A percentile compares a stretch with the other conserved stretches of the same genome.
Conservation (phyloP, 30 jellyfish, hydroid and myxozoan genomes). For the Hydra vulgaris region DNA sequence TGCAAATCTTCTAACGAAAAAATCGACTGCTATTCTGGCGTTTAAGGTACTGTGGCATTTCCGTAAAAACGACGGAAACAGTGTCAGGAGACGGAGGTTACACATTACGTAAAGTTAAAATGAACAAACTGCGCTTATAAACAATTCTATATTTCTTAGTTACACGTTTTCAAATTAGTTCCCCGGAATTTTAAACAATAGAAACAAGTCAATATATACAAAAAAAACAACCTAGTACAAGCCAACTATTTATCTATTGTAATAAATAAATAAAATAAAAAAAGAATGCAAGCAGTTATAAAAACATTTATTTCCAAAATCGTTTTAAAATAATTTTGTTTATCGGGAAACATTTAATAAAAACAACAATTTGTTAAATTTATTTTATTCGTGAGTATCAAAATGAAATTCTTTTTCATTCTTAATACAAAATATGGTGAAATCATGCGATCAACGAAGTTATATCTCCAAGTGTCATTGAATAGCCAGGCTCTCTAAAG, state of each 20-base stretch:
- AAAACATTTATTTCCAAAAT: too few relatives aligned
- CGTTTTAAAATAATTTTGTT: neutral
- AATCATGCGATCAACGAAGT: neutral
- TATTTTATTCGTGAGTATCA: too few relatives aligned
- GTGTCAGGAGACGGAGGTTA: neutral
- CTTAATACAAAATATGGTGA: too few relatives aligned
- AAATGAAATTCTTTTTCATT: too few relatives aligned
- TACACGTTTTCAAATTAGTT: too few relatives aligned
- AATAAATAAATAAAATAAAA: too few relatives aligned
- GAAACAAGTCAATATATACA: neutral
- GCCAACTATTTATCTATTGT: neutral
- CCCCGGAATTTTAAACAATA: neutral
- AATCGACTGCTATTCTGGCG: neutral
- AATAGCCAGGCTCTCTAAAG: neutral
- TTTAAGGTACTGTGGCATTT: neutral
- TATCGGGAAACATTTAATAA: too few relatives aligned
- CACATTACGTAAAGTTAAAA: too few relatives aligned
- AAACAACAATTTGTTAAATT: too few relatives aligned
- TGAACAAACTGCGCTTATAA: neutral
- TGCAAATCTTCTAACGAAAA: neutral
- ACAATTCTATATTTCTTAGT: neutral
- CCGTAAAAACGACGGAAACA: neutral
- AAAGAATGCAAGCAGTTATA: too few relatives aligned
- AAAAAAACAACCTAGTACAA: neutral
- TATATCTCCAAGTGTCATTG: neutral